phyloP scores from a whole-genome alignment of 1,140 invertebrate species.

The Zaprionus lachaisei region DNA sequence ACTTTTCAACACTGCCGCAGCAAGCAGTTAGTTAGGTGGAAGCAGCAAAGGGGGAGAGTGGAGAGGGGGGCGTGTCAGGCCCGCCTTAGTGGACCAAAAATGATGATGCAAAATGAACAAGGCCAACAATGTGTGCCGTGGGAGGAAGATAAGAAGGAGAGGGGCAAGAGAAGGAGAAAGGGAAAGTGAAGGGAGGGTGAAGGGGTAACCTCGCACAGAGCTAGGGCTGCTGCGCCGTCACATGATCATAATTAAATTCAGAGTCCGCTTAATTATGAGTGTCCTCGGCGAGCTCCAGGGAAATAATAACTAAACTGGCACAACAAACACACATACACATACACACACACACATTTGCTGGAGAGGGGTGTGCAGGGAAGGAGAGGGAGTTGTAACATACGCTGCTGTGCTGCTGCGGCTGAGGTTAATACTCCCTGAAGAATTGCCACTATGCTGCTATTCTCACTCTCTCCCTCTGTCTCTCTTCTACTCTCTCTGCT shows the following conservation, averaged over 20 bases:
- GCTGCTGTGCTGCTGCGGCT: neutral
- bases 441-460: neutral
- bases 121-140: constrained; percentile 13
- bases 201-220: neutral
- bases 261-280: constrained; percentile 53
- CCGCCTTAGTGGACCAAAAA: constrained; percentile 2
- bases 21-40: neutral
- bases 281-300: constrained; percentile 32
- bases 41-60: neutral
- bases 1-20: too few species aligned
- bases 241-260: constrained; percentile 52
- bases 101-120: constrained; percentile 43
- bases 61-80: too few species aligned
- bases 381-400: neutral
- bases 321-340: constrained; percentile 15
- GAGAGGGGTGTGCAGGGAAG: neutral
- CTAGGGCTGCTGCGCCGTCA: neutral
- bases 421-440: neutral
- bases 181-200: too few species aligned
- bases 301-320: constrained; percentile 41
- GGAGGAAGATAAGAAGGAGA: neutral
- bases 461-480: neutral
- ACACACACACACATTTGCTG: neutral
- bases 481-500: neutral
- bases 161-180: neutral